A percentile compares a stretch with the other conserved stretches of the same genome.
phyloP scores from a whole-genome alignment of 2,888 invertebrate species.

The Glaucopsyche alexis region DNA sequence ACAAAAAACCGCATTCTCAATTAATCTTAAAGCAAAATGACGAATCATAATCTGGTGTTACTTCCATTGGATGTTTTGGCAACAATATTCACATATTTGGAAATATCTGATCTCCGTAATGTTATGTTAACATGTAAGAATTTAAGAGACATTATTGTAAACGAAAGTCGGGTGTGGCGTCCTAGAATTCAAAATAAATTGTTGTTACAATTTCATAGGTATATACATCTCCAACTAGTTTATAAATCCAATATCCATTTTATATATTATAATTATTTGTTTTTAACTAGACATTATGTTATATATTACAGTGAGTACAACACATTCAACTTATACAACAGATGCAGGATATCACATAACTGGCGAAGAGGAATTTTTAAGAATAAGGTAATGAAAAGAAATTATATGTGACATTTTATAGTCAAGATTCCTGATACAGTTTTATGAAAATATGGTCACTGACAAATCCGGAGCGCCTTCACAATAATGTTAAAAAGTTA shows the following conservation, averaged over 20 bases:
- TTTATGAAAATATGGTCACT: no score
- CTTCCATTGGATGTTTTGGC: slow-evolving; percentile 61
- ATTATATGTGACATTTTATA: background rate
- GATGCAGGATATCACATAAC: slow-evolving; percentile 60
- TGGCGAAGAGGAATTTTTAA: slow-evolving; percentile 64
- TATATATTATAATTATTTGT: no score
- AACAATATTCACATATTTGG: slow-evolving; percentile 54
- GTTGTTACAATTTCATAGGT: slow-evolving; percentile 43
- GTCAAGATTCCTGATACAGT: no score
- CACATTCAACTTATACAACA: slow-evolving; percentile 50
- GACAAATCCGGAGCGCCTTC: no score
- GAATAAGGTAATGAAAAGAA: slow-evolving; percentile 44
- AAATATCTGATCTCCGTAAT: slow-evolving; percentile 53
- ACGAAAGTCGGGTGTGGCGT: slow-evolving; percentile 61
- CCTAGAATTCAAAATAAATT: slow-evolving; percentile 45
- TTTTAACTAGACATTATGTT: background rate
- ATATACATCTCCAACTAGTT: background rate
- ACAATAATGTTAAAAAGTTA: no score
- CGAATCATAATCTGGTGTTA: slow-evolving; percentile 41
- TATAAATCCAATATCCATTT: no score
- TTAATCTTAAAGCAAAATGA: slow-evolving; percentile 37
- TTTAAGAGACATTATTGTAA: slow-evolving; percentile 51
- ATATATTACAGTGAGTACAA: slow-evolving; percentile 42
- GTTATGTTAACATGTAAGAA: slow-evolving; percentile 62
- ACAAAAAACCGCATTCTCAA: background rate